These are phyloP conservation scores for Tretioscincus oriximinensis DNA, from an alignment of 2,113 vertebrate genomes.

Conservation along the genomic window DNA sequence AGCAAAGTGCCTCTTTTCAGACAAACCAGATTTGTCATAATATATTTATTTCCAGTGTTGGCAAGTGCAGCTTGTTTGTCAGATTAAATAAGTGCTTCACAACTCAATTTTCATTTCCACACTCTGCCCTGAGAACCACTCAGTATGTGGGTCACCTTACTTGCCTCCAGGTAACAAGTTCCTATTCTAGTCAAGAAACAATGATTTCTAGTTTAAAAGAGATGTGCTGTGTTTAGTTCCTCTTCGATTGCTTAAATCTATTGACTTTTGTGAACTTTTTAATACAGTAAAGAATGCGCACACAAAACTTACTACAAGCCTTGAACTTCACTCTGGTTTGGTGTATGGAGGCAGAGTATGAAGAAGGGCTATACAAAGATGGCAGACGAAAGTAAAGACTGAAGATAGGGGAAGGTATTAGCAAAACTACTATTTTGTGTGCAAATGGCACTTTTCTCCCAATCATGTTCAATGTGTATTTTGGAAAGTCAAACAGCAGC, in stretches of 20 bases:
- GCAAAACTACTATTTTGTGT: not conserved
- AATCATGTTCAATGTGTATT: not conserved
- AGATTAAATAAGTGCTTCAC: not conserved
- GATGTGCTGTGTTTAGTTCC: rapidly evolving
- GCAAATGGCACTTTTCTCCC: not conserved
- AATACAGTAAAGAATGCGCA: rapidly evolving
- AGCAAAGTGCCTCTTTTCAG: constrained; percentile 17
- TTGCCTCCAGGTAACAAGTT: not conserved
- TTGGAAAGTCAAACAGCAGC: not conserved
- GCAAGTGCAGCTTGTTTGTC: constrained; percentile 19
- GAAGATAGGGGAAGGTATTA: not conserved
- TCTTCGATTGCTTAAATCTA: too few species aligned
- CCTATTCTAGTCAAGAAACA: rapidly evolving
- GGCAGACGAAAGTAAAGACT: not conserved
- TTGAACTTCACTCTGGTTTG: not conserved
- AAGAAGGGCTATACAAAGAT: not conserved
- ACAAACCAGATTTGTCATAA: constrained; percentile 31
- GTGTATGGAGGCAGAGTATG: not conserved
- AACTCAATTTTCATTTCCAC: not conserved
- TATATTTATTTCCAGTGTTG: not conserved
- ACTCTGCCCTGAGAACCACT: rapidly evolving
- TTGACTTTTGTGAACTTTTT: rapidly evolving
- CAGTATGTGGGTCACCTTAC: not conserved
- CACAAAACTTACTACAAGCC: not conserved
- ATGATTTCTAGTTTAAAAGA: rapidly evolving